These are phyloP conservation scores for Noctuana brunneofusca DNA, from an alignment of 2,888 invertebrate genomes.

Conservation along the genomic window DNA sequence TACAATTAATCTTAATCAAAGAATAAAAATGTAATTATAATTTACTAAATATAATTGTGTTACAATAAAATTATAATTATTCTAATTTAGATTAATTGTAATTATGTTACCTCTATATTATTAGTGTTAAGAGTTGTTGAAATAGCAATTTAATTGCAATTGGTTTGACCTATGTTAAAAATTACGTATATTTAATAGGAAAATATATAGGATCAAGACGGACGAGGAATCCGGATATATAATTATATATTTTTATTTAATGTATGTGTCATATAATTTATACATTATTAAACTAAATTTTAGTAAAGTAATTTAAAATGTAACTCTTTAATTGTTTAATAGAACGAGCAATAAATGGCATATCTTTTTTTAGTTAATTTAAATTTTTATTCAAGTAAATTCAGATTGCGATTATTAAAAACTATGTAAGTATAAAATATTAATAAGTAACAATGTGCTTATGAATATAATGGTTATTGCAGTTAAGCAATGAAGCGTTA, in stretches of 20 bases:
- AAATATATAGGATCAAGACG: neutral
- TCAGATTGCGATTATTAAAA: neutral
- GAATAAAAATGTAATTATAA: neutral
- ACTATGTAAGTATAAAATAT: neutral
- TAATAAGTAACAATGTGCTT: neutral
- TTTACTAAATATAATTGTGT: too few species aligned
- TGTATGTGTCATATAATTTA: neutral
- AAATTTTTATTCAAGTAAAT: neutral
- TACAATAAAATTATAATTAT: neutral
- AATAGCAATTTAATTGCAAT: conserved; percentile 7
- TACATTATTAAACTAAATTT: neutral
- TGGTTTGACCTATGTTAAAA: neutral
- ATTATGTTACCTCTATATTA: neutral
- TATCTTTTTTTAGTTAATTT: neutral
- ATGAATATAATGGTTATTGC: neutral
- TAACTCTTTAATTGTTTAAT: conserved; percentile 3
- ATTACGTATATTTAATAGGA: neutral
- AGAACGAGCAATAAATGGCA: neutral
- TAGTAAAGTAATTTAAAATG: neutral
- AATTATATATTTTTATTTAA: neutral
- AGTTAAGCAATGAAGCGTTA: too few species aligned
- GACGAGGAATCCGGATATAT: neutral
- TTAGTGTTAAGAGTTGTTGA: neutral
- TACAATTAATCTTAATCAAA: neutral
- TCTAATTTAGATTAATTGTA: neutral